phyloP scores from a whole-genome alignment of 2,888 invertebrate genomes.

The Lithosia quadra region DNA sequence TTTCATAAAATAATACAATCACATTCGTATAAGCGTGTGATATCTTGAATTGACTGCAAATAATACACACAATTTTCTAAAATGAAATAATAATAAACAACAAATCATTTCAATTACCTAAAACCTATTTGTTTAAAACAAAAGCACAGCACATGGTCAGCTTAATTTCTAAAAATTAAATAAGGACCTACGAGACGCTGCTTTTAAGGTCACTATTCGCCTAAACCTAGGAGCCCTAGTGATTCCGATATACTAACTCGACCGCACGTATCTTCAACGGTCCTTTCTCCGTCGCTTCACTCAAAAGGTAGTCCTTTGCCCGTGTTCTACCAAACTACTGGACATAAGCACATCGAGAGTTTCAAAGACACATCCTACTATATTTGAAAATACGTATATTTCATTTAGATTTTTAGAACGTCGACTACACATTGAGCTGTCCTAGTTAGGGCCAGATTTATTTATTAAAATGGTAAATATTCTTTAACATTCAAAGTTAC shows the following conservation, averaged over 20 bases:
- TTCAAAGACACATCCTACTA: conserved; percentile 84
- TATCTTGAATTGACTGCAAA: conserved; percentile 80
- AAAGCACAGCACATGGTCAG: conserved; percentile 87
- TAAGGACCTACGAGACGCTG: conserved; percentile 79
- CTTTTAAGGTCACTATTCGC: conserved; percentile 75
- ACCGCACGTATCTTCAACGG: conserved; percentile 46
- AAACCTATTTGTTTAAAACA: conserved; percentile 84
- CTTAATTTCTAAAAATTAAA: conserved; percentile 83
- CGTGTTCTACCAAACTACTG: conserved; percentile 77
- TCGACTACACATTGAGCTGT: conserved; percentile 84
- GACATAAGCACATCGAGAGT: conserved; percentile 85
- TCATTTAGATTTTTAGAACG: conserved; percentile 67
- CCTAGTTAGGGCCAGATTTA: conserved; percentile 78
- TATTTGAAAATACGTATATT: conserved; percentile 77
- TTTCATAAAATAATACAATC: conserved; percentile 67
- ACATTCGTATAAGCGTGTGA: conserved; percentile 76
- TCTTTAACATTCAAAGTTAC: conserved; percentile 61
- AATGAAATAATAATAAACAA: conserved; percentile 74
- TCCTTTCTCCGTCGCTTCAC: conserved; percentile 36
- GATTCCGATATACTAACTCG: conserved; percentile 62
- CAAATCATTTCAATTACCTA: conserved; percentile 83
- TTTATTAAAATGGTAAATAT: conserved; percentile 63
- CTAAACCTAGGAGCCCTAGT: conserved; percentile 82
- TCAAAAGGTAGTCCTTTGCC: conserved; percentile 51
- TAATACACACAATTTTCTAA: conserved; percentile 78